Evolutionary conservation across 2,797 vertebrate genomes (phyloP), one percentile per base, ranked within the genome.

Genomic region (Iguana delicatissima): DNA sequence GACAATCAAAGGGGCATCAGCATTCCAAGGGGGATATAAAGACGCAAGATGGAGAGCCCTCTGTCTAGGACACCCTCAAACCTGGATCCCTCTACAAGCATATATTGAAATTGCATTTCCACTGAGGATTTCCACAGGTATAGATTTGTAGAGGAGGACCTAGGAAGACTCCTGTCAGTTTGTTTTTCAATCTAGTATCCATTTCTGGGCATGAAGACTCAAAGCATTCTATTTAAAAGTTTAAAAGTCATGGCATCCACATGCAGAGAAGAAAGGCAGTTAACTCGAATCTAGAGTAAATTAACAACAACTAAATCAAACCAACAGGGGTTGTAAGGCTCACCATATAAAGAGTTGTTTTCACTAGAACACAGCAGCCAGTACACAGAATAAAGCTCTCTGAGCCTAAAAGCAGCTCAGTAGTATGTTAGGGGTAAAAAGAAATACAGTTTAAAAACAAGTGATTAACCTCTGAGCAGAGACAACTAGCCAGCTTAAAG

Each of bases 401-500:
- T 46, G 14, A 52, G 72, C 7, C 69, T 35, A 57, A 73, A 74
- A 62, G 13, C 26, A 50, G 24, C 12, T 50, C 22, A 38, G 22
- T 50, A 79, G 74, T 86, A 79, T 64, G 85, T 74, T 14, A 4
- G 46, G 38, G 46, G 7, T 42, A 26, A 67, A 87, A 87, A 64
- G 57, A 13, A 62, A 87, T 26, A 42, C 86, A 64, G 38, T 46
- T 64, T 87, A 87, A 79, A 79, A 64, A 35, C 55, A 59, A 62
- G 7, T 86, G 73, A 69, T 64, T 80, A 80, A 87, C 59, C 20
- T 80, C 4, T 14, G 14, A 72, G 67, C 77, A 80, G 86, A 69
- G 86, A 72, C n/a, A 67, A 80, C 24, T 52, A 52, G 20, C 32
- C 42, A 88, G 20, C 72, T 88, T 88, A 80, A 67, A 55, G 77